phyloP scores from a whole-genome alignment of 2,888 invertebrate species.

The Lasioglossum calceatum region DNA sequence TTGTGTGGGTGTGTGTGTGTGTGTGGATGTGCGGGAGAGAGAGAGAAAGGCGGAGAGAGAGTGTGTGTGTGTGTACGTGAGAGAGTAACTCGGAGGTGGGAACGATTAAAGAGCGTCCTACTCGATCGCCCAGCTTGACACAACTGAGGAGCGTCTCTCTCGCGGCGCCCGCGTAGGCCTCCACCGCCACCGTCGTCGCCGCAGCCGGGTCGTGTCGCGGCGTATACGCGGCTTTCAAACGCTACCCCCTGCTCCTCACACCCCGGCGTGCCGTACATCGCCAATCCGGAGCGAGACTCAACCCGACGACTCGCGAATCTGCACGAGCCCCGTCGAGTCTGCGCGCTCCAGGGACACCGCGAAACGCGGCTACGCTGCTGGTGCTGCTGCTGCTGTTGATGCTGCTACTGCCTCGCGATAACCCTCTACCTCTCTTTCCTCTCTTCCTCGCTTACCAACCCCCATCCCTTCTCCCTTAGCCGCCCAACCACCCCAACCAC shows the following conservation, averaged over 20 bases:
- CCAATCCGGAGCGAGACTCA: conserved; percentile 75
- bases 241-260: conserved; percentile 68
- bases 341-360: conserved; percentile 34
- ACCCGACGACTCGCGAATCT: conserved; percentile 57
- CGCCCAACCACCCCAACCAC: background rate
- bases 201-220: conserved; percentile 67
- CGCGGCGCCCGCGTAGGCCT: conserved; percentile 70
- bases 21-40: conserved; percentile 33
- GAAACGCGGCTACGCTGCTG: background rate
- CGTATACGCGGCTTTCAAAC: conserved; percentile 79
- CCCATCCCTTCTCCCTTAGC: background rate
- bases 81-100: conserved; percentile 81
- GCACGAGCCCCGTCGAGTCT: conserved; percentile 61
- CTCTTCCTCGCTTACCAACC: background rate
- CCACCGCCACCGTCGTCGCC: conserved; percentile 65
- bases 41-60: conserved; percentile 64
- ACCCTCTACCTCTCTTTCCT: background rate
- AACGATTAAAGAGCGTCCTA: conserved; percentile 83
- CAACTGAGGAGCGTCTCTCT: conserved; percentile 81
- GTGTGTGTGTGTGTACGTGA: conserved; percentile 67
- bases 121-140: conserved; percentile 84
- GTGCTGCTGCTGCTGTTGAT: background rate
- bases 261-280: conserved; percentile 35
- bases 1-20: conserved; percentile 21
- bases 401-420: conserved; percentile 24